A percentile compares a stretch with the other conserved stretches of the same genome.
Conservation (phyloP, 2,113 vertebrate genomes). For the Eupsittula cactorum region DNA sequence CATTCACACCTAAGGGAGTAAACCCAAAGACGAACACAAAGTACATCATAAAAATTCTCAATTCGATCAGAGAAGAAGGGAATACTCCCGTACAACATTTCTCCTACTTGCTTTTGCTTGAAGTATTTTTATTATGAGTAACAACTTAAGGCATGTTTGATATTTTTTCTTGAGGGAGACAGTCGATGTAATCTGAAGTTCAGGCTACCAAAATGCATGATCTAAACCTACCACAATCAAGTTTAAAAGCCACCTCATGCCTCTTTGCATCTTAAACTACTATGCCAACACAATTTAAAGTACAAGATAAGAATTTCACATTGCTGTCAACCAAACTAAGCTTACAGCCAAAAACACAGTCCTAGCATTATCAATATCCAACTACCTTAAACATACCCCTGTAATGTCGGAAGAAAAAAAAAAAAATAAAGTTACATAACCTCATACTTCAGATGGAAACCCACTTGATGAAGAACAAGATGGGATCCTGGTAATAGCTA, state of each 20-base stretch:
- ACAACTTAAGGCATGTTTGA: background rate
- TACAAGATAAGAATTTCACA: background rate
- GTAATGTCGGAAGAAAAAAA: background rate
- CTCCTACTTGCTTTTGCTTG: background rate
- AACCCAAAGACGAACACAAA: background rate
- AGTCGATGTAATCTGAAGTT: background rate
- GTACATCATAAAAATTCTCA: background rate
- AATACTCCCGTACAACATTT: background rate
- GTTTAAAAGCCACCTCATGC: background rate
- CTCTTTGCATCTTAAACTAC: background rate
- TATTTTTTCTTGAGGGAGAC: background rate
- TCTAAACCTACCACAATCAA: background rate
- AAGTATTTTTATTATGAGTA: background rate
- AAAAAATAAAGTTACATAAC: background rate
- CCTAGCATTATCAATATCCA: background rate
- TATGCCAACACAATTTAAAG: background rate
- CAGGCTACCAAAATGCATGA: fast-evolving
- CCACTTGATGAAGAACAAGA: background rate
- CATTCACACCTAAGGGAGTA: background rate
- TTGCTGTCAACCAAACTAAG: background rate
- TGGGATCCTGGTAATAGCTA: background rate
- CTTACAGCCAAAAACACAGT: background rate
- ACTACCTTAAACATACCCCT: background rate
- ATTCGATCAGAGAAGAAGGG: background rate
- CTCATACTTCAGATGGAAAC: background rate